Base-by-base conservation (phyloP, 2,113 vertebrate species). In the Tragelaphus strepsiceros region DNA sequence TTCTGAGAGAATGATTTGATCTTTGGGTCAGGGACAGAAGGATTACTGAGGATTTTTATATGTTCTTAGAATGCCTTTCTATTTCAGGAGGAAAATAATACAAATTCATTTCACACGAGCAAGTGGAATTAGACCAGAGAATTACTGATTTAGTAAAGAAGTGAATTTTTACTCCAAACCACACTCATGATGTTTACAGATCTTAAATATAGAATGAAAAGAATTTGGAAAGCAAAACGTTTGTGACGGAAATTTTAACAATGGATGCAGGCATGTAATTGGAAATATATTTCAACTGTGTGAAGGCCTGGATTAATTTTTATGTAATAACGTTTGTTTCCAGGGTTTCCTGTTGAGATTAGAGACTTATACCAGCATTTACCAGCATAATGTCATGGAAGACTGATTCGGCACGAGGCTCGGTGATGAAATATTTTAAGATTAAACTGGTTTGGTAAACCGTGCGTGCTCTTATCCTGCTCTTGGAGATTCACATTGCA, bases 51-150 rank as follows among this genome's bases (percentile, higher is more conserved):
- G 92, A 94, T 91, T 94, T 94, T 96, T 94, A 77, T 92, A 51
- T 97, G 96, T 96, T 97, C 83, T 91, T 84, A 30, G 84, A 97
- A 49, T 88, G 85, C 59, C 94, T 95, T 97, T 96, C 96, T 97
- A 83, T 97, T 98, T 96, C 77, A 91, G 95, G 94, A 97, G 82
- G 54, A 92, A 94, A 90, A 78, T 64, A 64, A 83, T 64, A 88
- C 74, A 83, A 51, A 61, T 94, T 96, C 35, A 35, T 71, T 92
- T 97, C 94, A n/a, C 35, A 85, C 71, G 53, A 92, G 54, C 54
- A 82, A 80, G 46, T 51, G 19, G 39, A 92, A 43, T 84, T 56
- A 59, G 22, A 71, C 32, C 46, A 92, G 32, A 89, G 53, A 54
- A 89, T 77, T 24, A 32, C 92, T 86, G 87, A 35, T 64, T 85